Percentiles rank a stretch among this genome's conserved stretches.
Evolutionary conservation across 2,888 invertebrate genomes (phyloP).

Genomic region (Macropis europaea): DNA sequence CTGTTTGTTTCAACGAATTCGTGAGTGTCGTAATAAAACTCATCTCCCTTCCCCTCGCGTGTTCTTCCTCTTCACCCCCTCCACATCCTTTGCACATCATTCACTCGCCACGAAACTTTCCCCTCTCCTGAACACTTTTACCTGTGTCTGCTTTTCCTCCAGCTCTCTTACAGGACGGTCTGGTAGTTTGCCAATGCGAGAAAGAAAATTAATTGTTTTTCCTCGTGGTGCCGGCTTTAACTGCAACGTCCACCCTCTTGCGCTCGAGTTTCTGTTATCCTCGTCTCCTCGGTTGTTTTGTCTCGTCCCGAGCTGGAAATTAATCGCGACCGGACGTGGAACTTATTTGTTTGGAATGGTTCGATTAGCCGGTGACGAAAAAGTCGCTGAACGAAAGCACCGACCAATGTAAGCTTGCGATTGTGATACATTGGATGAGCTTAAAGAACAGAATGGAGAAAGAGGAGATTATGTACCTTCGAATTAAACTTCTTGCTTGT

Average conservation of each 20-base stretch:
- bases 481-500: neutral
- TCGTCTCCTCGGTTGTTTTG: conserved; percentile 13
- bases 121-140: neutral
- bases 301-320: conserved; percentile 32
- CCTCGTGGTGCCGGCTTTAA: conserved; percentile 16
- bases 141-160: neutral
- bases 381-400: conserved; percentile 22
- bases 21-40: conserved; percentile 57
- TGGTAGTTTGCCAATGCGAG: conserved; percentile 41
- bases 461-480: neutral
- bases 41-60: conserved; percentile 34
- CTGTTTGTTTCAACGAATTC: conserved; percentile 51
- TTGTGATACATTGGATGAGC: conserved; percentile 14
- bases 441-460: neutral
- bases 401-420: neutral
- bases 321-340: conserved; percentile 42
- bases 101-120: conserved; percentile 5
- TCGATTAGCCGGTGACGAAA: conserved; percentile 32
- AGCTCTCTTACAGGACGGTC: neutral
- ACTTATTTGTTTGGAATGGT: conserved; percentile 42
- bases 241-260: conserved; percentile 18
- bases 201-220: conserved; percentile 51
- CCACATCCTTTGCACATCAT: conserved; percentile 2
- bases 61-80: neutral
- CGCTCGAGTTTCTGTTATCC: conserved; percentile 3